phyloP scores from a whole-genome alignment of 1,140 invertebrate species.

The Nasonia vitripennis region DNA sequence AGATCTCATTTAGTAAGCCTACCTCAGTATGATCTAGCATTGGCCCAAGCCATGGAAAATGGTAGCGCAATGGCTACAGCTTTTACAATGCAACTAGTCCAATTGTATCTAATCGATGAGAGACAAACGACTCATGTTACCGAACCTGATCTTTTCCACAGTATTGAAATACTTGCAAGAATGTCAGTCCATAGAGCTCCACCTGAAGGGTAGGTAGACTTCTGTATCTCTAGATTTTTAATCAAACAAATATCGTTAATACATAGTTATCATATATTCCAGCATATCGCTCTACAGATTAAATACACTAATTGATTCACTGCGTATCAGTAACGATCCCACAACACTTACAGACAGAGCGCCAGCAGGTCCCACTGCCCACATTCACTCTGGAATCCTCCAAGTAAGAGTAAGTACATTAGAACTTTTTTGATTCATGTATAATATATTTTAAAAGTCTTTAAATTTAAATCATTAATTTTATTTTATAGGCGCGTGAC shows the following conservation, averaged over 20 bases:
- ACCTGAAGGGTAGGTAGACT: conserved; percentile 83
- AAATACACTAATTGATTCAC: conserved; percentile 83
- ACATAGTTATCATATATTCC: not conserved
- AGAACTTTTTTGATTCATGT: not conserved
- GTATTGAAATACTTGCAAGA: conserved; percentile 86
- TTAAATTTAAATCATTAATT: conserved; percentile 25
- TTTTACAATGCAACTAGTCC: conserved; percentile 94
- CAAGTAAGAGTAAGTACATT: conserved; percentile 80
- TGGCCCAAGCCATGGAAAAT: conserved; percentile 92
- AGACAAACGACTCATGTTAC: conserved; percentile 84
- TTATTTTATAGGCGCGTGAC: conserved; percentile 82
- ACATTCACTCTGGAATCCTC: conserved; percentile 94
- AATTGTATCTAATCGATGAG: conserved; percentile 92
- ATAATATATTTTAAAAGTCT: not conserved
- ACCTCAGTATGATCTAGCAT: conserved; percentile 87
- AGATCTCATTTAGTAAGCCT: conserved; percentile 80
- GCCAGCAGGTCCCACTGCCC: conserved; percentile 86
- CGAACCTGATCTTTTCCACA: conserved; percentile 90
- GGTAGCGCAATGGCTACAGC: conserved; percentile 89
- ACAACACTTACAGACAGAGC: conserved; percentile 82
- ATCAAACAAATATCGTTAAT: not conserved
- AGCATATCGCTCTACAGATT: conserved; percentile 76
- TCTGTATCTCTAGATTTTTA: conserved; percentile 12
- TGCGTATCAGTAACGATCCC: conserved; percentile 84
- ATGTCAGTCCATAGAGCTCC: conserved; percentile 85